A percentile compares a stretch with the other conserved stretches of the same genome.
These are phyloP conservation scores for Mesorhabditis spiculigera DNA, from an alignment of 2,888 invertebrate genomes.

Conservation along the genomic window DNA sequence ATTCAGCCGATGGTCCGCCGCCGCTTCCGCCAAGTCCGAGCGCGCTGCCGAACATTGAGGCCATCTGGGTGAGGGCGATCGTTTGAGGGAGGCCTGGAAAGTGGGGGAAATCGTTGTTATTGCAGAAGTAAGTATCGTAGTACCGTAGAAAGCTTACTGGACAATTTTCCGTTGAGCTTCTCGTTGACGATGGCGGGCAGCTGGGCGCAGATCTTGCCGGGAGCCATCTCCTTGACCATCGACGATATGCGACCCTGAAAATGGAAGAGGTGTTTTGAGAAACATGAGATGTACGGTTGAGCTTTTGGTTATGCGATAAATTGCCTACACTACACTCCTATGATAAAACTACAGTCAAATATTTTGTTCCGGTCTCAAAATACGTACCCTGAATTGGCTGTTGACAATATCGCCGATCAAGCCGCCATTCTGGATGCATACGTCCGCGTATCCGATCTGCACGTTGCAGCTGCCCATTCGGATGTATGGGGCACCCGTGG, in stretches of 20 bases:
- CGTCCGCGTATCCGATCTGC: conserved; percentile 49
- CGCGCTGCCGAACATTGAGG: conserved; percentile 42
- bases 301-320: not conserved
- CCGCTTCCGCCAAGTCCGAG: conserved; percentile 30
- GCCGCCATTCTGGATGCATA: conserved; percentile 54
- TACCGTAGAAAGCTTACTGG: not conserved
- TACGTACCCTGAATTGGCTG: conserved; percentile 48
- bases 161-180: conserved; percentile 43
- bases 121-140: not conserved
- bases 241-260: conserved; percentile 39
- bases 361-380: not conserved
- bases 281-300: not conserved
- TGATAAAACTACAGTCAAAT: too few relatives aligned
- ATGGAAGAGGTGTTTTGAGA: too few relatives aligned
- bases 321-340: not conserved
- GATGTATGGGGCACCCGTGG: conserved; percentile 32
- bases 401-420: conserved; percentile 53
- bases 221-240: conserved; percentile 41
- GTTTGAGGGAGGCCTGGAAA: conserved; percentile 38
- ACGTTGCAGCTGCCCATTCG: conserved; percentile 39
- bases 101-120: not conserved
- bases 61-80: conserved; percentile 44
- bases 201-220: conserved; percentile 46
- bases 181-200: conserved; percentile 47
- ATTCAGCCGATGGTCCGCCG: not conserved